A percentile compares a stretch with the other conserved stretches of the same genome.
Evolutionary conservation across 2,888 invertebrate genomes (phyloP).

Genomic region (Dryomyza anilis): DNA sequence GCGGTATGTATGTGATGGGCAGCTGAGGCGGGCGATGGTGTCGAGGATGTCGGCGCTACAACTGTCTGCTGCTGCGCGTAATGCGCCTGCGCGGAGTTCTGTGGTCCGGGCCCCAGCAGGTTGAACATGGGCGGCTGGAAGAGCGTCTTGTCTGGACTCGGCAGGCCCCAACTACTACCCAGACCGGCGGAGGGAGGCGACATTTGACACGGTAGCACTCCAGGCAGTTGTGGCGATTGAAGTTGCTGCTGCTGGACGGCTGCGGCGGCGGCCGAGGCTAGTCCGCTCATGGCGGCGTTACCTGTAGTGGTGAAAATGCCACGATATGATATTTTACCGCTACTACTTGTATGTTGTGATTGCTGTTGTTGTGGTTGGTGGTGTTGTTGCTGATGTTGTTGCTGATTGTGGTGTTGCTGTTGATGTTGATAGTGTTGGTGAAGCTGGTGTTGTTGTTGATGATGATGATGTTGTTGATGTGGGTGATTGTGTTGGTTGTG

Average conservation of each 20-base stretch:
- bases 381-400: constrained; percentile 49
- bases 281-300: constrained; percentile 59
- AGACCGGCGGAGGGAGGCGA: constrained; percentile 66
- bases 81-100: constrained; percentile 66
- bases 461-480: constrained; percentile 46
- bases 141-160: constrained; percentile 70
- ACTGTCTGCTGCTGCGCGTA: constrained; percentile 58
- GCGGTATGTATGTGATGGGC: constrained; percentile 49
- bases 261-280: constrained; percentile 39
- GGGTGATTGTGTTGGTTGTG: constrained; percentile 42
- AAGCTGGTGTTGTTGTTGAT: constrained; percentile 44
- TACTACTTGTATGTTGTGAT: constrained; percentile 55
- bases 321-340: constrained; percentile 68
- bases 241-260: constrained; percentile 44
- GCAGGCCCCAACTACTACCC: constrained; percentile 76
- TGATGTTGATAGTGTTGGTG: constrained; percentile 44
- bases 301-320: constrained; percentile 76
- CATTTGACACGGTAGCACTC: constrained; percentile 61
- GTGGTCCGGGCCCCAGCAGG: constrained; percentile 66
- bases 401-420: constrained; percentile 46
- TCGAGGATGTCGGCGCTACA: constrained; percentile 50
- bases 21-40: constrained; percentile 58
- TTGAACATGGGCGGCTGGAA: constrained; percentile 70
- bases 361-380: constrained; percentile 52
- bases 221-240: constrained; percentile 59